A percentile compares a stretch with the other conserved stretches of the same genome.
These are phyloP conservation scores for Ichneumoninae sp. DNA, from an alignment of 2,888 invertebrate genomes.

Conservation along the genomic window DNA sequence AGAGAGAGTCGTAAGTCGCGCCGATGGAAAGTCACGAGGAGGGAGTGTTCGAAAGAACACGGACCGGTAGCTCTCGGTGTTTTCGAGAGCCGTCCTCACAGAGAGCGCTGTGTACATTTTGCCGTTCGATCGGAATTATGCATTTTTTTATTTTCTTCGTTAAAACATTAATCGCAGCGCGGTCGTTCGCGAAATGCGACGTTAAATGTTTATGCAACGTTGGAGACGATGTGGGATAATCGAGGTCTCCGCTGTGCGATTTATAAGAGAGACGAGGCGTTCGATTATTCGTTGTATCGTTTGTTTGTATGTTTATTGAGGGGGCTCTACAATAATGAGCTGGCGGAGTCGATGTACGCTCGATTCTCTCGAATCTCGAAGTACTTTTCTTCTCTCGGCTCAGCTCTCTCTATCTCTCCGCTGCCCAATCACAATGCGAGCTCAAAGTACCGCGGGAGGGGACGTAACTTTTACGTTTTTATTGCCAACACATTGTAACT, in stretches of 20 bases:
- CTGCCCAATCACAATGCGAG: conserved; percentile 3
- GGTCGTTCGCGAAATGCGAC: background rate
- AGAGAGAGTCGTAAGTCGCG: conserved; percentile 10
- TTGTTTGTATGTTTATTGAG: conserved; percentile 10
- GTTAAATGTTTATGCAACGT: background rate
- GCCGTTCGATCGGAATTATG: conserved; percentile 3
- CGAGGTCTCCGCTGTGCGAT: background rate
- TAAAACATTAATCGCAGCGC: background rate
- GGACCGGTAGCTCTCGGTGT: background rate
- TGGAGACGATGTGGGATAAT: background rate
- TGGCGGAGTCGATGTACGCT: conserved; percentile 14
- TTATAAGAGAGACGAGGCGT: background rate
- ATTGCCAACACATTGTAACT: background rate
- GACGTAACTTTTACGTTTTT: conserved; percentile 6
- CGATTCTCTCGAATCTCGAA: conserved; percentile 37
- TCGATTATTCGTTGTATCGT: background rate
- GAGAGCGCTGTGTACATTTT: background rate
- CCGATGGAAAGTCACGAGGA: conserved; percentile 3
- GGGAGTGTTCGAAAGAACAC: conserved; percentile 3
- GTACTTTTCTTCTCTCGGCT: conserved; percentile 8
- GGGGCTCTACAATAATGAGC: background rate
- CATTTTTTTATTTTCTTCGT: background rate
- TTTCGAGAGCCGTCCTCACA: background rate
- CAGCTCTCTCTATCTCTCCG: background rate
- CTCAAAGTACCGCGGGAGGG: background rate